A percentile compares a stretch with the other conserved stretches of the same genome.
Conservation (phyloP, 2,797 vertebrate species). For the Myioborus melanocephalus region DNA sequence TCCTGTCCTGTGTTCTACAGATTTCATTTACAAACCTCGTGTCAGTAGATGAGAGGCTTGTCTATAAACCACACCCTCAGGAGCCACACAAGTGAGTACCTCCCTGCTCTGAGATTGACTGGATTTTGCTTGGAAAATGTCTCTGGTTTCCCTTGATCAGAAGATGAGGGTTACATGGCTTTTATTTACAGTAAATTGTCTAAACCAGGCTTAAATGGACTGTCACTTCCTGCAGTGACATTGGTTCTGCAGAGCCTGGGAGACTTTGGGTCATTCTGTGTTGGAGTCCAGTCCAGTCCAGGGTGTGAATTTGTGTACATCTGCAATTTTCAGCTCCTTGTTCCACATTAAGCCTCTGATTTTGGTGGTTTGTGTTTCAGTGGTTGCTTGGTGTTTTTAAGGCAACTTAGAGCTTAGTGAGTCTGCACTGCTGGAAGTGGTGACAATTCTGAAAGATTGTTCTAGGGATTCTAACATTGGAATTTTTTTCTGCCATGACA, state of each 20-base stretch:
- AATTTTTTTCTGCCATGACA: not conserved
- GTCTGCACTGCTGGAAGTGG: not conserved
- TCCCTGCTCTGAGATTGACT: not conserved
- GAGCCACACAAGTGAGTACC: conserved; percentile 87
- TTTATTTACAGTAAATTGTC: not conserved
- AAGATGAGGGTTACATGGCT: not conserved
- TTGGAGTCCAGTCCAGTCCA: not conserved
- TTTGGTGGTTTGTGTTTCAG: not conserved
- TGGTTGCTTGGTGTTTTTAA: not conserved
- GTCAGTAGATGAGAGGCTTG: conserved; percentile 93
- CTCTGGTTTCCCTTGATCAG: not conserved
- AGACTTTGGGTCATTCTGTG: not conserved
- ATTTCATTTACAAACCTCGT: conserved; percentile 96
- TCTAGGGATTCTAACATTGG: not conserved
- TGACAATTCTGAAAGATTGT: not conserved
- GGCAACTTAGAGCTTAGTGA: not conserved
- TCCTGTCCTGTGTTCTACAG: conserved; percentile 65
- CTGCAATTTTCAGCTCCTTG: not conserved
- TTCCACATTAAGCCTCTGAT: not conserved
- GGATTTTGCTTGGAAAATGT: not conserved
- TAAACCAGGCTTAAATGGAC: not conserved
- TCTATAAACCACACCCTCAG: conserved; percentile 94
- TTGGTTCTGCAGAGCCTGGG: not conserved
- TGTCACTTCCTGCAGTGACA: not conserved
- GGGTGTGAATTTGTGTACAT: fast-evolving